Evolutionary conservation across 2,888 invertebrate genomes (phyloP), one percentile per base, ranked within the genome.

Genomic region (Aphodius sticticus): DNA sequence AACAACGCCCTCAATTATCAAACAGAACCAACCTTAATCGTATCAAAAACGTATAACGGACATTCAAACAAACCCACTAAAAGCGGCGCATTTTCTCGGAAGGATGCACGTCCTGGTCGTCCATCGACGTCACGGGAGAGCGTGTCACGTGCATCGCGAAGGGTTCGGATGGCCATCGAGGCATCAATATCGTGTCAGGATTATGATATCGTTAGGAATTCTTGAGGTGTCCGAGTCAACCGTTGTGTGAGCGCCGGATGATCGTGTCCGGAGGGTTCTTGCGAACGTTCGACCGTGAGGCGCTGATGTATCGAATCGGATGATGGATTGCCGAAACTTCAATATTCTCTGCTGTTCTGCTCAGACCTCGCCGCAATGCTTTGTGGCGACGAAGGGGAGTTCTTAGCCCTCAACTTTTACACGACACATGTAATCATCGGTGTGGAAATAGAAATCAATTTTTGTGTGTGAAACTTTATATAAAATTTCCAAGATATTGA

Each of bases 281-380:
- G 76, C 77, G 76, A 78, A 77, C 79, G 77, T 77, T 76, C 72
- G 15, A 72, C 76, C 69, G 36, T 53, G 78, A 71, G 78, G 77
- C 75, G 77, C 37, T 83, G 82, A 83, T 83, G 83, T 83, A 83
- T 83, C 81, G 83, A 82, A 83, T 81, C 81, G 76, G 81, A 82
- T 83, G 83, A 83, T 83, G 82, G 83, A 83, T 83, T 82, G 78
- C 79, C 53, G 71, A 79, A 82, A 83, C 81, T 82, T 82, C 53
- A 53, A 53, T 53, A 53, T 3, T 26, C 26, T 26, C 26, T 26
- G 53, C 53, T 53, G 53, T 53, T 53, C 9, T 5, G 53, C 12
- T 53, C 53, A 53, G 53, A 53, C 53, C 53, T 5, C 53, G 12
- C 12, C 4, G 53, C 53, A 53, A 12, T 53, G 9, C 53, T 53